phyloP scores from a whole-genome alignment of 2,113 vertebrate genomes.

The Oncorhynchus kisutch region DNA sequence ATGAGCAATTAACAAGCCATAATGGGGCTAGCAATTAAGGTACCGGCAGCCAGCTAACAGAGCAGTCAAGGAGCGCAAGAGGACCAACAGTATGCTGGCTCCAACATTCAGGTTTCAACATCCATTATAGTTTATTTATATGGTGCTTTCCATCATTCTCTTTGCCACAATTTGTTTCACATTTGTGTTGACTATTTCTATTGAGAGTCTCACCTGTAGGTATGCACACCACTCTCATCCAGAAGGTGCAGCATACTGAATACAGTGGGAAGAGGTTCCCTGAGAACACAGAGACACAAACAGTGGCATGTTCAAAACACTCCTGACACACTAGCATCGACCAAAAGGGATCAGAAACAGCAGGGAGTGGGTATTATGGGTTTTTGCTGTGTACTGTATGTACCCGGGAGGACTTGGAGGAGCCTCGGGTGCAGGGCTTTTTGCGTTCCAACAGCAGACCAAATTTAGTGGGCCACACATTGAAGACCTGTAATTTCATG shows the following conservation, averaged over 20 bases:
- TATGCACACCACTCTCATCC: constrained; percentile 93
- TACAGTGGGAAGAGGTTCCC: constrained; percentile 90
- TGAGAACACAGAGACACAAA: constrained; percentile 50
- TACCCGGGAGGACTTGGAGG: constrained; percentile 83
- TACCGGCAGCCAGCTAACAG: not conserved
- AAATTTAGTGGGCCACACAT: constrained; percentile 91
- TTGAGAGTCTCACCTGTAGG: constrained; percentile 77
- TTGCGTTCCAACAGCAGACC: constrained; percentile 91
- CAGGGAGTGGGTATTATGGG: too few species aligned
- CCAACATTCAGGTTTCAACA: too few species aligned
- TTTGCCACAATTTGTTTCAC: not conserved
- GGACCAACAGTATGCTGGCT: not conserved
- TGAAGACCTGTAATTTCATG: constrained; percentile 79
- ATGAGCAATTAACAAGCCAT: constrained; percentile 4
- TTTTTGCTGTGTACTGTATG: not conserved
- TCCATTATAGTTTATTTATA: too few species aligned
- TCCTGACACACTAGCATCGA: too few species aligned
- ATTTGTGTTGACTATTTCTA: not conserved
- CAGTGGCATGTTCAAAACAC: too few species aligned
- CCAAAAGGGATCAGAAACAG: not conserved
- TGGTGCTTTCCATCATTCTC: too few species aligned
- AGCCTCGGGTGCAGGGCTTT: constrained; percentile 79
- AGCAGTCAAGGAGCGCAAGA: not conserved
- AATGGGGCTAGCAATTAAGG: not conserved
- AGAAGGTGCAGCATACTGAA: constrained; percentile 97